Evolutionary conservation across 53 echinoderm and acorn worm species (phyloP).

Genomic region (Crossaster papposus): DNA sequence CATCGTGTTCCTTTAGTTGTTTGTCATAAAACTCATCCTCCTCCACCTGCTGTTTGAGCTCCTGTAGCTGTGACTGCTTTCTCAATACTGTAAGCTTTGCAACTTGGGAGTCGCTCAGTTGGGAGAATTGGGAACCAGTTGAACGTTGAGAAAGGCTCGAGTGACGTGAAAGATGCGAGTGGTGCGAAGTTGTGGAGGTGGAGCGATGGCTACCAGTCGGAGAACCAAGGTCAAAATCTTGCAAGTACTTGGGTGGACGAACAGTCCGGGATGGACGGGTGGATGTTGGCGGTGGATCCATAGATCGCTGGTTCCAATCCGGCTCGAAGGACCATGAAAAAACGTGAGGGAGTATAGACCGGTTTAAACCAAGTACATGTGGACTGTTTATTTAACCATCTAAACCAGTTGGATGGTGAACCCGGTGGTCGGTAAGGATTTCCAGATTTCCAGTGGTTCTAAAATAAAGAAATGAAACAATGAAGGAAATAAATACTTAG

Average conservation of each 20-base stretch:
- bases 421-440: no score
- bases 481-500: no score
- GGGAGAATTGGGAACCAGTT: not conserved
- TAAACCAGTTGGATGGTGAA: no score
- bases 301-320: conserved; percentile 21
- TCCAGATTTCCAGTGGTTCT: no score
- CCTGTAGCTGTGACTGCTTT: not conserved
- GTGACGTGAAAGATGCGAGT: no score
- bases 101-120: conserved; percentile 21
- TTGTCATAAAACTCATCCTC: conserved; percentile 5
- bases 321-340: conserved; percentile 29
- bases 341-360: no score
- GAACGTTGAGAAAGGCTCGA: not conserved
- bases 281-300: conserved; percentile 21
- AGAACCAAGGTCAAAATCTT: not conserved
- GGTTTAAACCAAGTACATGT: no score
- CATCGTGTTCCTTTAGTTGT: not conserved
- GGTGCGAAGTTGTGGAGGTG: no score
- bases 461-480: no score
- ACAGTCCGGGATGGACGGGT: conserved; percentile 4
- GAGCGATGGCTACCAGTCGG: not conserved
- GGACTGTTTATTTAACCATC: no score
- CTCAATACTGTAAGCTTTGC: not conserved
- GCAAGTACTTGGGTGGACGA: not conserved
- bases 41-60: not conserved